Percentiles rank a stretch among this genome's conserved stretches.
phyloP scores from a whole-genome alignment of 2,888 invertebrate genomes.

The Oxystoma pomonae region DNA sequence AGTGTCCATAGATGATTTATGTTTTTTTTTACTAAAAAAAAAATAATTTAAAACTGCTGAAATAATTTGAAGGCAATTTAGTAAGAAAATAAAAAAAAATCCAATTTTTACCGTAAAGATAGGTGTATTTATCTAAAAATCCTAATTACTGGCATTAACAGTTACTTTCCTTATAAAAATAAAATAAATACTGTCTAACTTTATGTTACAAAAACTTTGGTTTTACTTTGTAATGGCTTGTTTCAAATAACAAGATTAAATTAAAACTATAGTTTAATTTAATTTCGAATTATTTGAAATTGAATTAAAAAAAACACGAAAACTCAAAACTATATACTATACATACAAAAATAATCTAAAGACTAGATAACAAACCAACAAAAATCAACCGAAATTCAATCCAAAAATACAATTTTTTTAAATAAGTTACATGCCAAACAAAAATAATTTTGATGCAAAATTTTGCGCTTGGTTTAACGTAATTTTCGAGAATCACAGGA shows the following conservation, averaged over 20 bases:
- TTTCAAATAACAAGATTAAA: not conserved
- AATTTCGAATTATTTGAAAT: not conserved
- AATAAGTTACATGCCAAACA: slow-evolving; percentile 21
- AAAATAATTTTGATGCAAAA: slow-evolving; percentile 13
- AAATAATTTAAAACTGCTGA: no score
- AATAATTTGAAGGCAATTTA: no score
- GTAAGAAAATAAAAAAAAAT: no score
- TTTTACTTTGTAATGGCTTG: slow-evolving; percentile 8
- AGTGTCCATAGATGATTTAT: no score
- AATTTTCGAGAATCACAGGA: slow-evolving; percentile 25
- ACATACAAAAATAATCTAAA: slow-evolving; percentile 32
- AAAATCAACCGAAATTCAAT: slow-evolving; percentile 29
- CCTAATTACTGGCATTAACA: not conserved
- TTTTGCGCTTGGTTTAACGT: slow-evolving; percentile 21
- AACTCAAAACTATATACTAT: slow-evolving; percentile 8
- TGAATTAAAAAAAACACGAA: not conserved
- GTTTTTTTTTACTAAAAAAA: no score
- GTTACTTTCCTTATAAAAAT: slow-evolving; percentile 12
- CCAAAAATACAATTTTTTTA: slow-evolving; percentile 20
- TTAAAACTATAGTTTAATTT: not conserved
- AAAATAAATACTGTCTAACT: slow-evolving; percentile 27
- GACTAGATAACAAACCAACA: slow-evolving; percentile 43
- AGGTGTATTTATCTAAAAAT: not conserved
- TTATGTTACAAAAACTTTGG: slow-evolving; percentile 25
- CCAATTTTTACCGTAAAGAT: no score